Evolutionary conservation across 64 coral and sea anemone genomes (phyloP), one percentile per base, ranked within the genome.

Genomic region (Montipora foliosa): DNA sequence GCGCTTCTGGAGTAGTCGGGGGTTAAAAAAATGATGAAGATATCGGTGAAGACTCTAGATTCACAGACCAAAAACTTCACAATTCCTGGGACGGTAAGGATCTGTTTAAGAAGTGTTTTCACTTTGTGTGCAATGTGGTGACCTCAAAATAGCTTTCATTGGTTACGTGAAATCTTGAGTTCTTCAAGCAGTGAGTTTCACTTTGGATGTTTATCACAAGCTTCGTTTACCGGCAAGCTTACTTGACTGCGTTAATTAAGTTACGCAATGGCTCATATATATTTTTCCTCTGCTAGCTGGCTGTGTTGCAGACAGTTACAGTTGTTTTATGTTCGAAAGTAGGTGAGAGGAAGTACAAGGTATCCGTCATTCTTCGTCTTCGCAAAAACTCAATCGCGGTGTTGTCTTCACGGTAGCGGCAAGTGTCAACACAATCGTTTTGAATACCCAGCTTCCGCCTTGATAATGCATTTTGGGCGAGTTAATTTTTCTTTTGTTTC

Each of bases 21-120:
- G n/a, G 6, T 67, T 6, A 1, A n/a, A 3, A 84, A 6, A 92
- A 97, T 74, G 61, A 99, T 99, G 95, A 92, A 99, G 84, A 90
- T 99, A 48, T 96, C 98, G 29, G 95, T 99, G 62, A 99, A 99
- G 92, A 99, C 98, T 19, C 72, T 99, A 21, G 98, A 99, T 90
- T 96, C 95, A 16, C 94, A 99, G 78, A 99, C 98, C 52, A 96
- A 90, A 72, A 80, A 80, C 15, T 96, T 99, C 62, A 89, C 92
- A 14, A 89, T 99, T 14, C 48, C 79, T 6, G 84, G 91, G 21
- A 95, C 96, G 85, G 98, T 99, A 70, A 78, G 86, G 67, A 8
- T 6, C 10, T 37, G 45, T 12, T 44, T 37, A 13, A 47, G 29
- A 3, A 88, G 49, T 52, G 16, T 17, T 91, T 82, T 71, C 68